Conservation (phyloP, 2,797 vertebrate genomes). For the Scyliorhinus canicula region DNA sequence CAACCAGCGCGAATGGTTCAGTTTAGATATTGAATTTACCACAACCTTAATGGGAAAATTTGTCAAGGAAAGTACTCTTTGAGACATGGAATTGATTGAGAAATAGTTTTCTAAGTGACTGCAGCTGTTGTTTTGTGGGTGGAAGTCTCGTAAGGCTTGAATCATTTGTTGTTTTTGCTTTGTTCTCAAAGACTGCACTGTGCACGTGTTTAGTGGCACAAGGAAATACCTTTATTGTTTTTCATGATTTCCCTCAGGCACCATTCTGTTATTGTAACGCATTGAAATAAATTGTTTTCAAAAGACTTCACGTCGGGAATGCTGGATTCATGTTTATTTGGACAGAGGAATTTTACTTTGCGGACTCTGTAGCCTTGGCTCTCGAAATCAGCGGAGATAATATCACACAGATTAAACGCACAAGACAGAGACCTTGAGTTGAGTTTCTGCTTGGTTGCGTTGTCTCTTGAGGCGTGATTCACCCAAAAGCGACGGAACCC, state of each 20-base stretch:
- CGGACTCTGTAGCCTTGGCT: background rate
- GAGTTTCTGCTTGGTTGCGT: background rate
- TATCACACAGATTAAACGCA: background rate
- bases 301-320: background rate
- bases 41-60: conserved; percentile 21
- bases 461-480: background rate
- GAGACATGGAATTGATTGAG: conserved; percentile 24
- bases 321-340: background rate
- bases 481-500: background rate
- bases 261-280: conserved; percentile 15
- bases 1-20: conserved; percentile 16
- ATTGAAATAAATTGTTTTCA: conserved; percentile 30
- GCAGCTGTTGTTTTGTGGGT: conserved; percentile 28
- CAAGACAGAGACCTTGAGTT: background rate
- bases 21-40: conserved; percentile 1
- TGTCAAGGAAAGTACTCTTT: conserved; percentile 21
- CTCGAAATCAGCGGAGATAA: background rate
- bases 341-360: background rate
- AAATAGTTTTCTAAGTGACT: conserved; percentile 25
- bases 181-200: conserved; percentile 15
- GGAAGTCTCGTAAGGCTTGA: conserved; percentile 20
- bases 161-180: conserved; percentile 34
- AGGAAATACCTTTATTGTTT: conserved; percentile 32
- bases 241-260: background rate
- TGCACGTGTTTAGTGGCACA: background rate